Conservation (phyloP, 2,797 vertebrate genomes). For the Molossus alvarezi region DNA sequence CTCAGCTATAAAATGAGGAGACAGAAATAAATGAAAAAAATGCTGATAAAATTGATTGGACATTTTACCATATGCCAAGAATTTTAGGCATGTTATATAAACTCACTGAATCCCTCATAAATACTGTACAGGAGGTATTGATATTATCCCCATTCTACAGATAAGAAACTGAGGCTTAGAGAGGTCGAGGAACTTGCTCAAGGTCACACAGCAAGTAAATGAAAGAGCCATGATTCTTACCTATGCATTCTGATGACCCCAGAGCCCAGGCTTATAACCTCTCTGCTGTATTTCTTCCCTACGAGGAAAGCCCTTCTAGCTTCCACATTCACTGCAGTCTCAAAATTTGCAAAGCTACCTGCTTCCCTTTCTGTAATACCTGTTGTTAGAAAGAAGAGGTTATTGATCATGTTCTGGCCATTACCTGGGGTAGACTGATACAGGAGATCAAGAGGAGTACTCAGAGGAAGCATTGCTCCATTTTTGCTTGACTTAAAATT, state of each 20-base stretch:
- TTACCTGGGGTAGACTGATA: neutral
- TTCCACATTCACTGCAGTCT: neutral
- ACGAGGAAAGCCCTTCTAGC: neutral
- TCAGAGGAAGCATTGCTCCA: constrained; percentile 23
- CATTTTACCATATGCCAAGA: neutral
- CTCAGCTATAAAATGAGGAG: neutral
- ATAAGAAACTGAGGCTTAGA: constrained; percentile 15
- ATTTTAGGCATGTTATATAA: neutral
- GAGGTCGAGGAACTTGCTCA: neutral
- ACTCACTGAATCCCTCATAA: neutral
- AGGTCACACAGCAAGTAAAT: neutral
- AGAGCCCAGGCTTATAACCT: neutral
- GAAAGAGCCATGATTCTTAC: neutral
- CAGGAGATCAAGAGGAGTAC: neutral
- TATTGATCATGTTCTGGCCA: neutral
- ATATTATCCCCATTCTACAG: neutral
- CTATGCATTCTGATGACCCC: neutral
- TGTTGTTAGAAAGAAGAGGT: constrained; percentile 13
- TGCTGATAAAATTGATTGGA: neutral
- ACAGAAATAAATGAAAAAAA: neutral
- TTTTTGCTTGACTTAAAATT: constrained; percentile 63
- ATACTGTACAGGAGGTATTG: neutral
- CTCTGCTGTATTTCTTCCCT: neutral
- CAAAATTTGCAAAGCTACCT: neutral
- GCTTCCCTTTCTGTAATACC: neutral